A percentile compares a stretch with the other conserved stretches of the same genome.
These are phyloP conservation scores for Prionailurus bengalensis DNA, from an alignment of 2,113 vertebrate genomes.

Conservation along the genomic window DNA sequence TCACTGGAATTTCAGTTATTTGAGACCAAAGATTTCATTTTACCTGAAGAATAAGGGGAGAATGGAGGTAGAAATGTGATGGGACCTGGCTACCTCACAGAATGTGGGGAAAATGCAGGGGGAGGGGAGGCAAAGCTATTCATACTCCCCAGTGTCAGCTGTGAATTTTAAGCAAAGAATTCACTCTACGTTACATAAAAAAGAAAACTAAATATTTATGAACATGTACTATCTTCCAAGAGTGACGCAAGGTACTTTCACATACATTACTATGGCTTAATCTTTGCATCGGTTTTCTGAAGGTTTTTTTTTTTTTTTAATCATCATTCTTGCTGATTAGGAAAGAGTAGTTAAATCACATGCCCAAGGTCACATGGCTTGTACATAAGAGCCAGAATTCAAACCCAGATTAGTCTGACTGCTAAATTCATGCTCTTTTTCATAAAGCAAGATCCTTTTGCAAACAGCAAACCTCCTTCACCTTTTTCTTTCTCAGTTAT, in stretches of 20 bases:
- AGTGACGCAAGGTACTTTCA: not conserved
- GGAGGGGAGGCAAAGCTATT: not conserved
- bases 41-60: not conserved
- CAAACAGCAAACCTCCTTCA: not conserved
- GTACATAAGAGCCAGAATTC: not conserved
- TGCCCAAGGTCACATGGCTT: not conserved
- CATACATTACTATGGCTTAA: not conserved
- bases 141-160: not conserved
- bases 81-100: not conserved
- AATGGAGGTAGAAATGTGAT: not conserved
- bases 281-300: constrained; percentile 18
- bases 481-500: not conserved
- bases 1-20: not conserved
- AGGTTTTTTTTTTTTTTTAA: not conserved
- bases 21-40: not conserved
- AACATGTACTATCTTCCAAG: not conserved
- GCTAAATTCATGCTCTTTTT: not conserved
- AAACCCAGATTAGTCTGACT: constrained; percentile 19
- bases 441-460: not conserved
- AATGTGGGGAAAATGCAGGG: not conserved
- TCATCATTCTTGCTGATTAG: not conserved
- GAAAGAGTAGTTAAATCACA: not conserved
- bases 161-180: constrained; percentile 21
- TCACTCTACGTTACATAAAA: not conserved
- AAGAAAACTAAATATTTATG: constrained; percentile 20